Conservation (phyloP, 2,113 vertebrate genomes). For the Grammomys surdaster region DNA sequence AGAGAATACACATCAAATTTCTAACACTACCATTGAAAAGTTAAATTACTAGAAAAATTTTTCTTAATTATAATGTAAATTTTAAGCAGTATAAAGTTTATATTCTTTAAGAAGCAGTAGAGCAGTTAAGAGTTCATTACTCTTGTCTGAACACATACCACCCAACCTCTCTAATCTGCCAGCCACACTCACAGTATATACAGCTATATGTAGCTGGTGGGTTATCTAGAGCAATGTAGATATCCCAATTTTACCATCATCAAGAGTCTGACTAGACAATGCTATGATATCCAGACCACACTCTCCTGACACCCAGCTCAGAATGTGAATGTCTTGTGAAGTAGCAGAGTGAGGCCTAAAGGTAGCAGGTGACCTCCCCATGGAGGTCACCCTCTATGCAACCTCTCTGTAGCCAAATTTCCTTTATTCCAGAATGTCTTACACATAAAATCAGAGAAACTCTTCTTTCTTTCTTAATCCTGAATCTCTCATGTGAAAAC, state of each 20-base stretch:
- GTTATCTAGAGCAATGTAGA: not conserved
- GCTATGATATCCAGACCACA: not conserved
- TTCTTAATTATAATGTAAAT: constrained; percentile 24
- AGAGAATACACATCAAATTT: not conserved
- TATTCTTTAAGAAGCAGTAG: not conserved
- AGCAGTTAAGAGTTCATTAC: not conserved
- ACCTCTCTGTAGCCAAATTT: not conserved
- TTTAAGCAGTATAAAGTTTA: constrained; percentile 23
- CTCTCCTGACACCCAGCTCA: not conserved
- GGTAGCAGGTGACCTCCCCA: not conserved
- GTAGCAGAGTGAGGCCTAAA: not conserved
- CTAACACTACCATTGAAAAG: constrained; percentile 12
- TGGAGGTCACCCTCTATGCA: not conserved
- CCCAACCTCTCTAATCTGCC: not conserved
- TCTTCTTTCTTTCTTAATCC: not conserved
- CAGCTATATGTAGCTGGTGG: not conserved
- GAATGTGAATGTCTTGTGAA: not conserved
- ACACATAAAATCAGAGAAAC: not conserved
- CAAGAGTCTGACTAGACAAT: not conserved
- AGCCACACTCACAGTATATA: not conserved
- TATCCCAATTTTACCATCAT: not conserved
- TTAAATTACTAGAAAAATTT: not conserved
- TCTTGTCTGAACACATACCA: not conserved
- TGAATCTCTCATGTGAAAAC: not conserved
- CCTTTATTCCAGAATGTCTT: not conserved